A percentile compares a stretch with the other conserved stretches of the same genome.
phyloP scores from a whole-genome alignment of 2,888 invertebrate genomes.

The Drosophila mimetica region DNA sequence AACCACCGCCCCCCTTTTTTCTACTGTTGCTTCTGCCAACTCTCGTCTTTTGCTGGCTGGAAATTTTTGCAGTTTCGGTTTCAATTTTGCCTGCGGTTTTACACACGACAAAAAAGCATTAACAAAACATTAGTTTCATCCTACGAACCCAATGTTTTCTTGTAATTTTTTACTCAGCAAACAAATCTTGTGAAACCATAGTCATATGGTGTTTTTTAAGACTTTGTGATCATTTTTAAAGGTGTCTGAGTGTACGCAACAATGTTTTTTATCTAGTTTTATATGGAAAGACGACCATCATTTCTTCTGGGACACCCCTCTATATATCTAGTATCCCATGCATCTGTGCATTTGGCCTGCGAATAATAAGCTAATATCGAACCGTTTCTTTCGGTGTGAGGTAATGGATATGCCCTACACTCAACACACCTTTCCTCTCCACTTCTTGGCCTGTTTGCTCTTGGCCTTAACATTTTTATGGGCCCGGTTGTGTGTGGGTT shows the following conservation, averaged over 20 bases:
- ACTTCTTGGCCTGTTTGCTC: conserved; percentile 9
- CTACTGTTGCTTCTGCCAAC: conserved; percentile 19
- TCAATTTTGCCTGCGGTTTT: conserved; percentile 27
- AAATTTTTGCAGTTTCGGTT: conserved; percentile 29
- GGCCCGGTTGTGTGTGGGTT: conserved; percentile 36
- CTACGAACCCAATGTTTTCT: background rate
- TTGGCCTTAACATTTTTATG: conserved; percentile 41
- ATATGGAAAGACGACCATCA: too few relatives aligned
- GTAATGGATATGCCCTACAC: conserved; percentile 5
- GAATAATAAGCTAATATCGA: background rate
- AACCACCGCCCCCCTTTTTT: background rate
- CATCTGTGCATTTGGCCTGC: background rate
- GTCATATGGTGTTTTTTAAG: too few relatives aligned
- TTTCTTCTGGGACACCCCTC: too few relatives aligned
- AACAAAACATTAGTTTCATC: background rate
- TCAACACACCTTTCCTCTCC: background rate
- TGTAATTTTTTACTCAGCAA: background rate
- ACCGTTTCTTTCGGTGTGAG: background rate
- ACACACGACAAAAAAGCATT: conserved; percentile 4
- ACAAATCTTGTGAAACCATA: background rate
- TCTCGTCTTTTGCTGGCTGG: conserved; percentile 5
- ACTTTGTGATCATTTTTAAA: background rate
- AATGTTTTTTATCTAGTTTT: too few relatives aligned
- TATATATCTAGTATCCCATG: too few relatives aligned
- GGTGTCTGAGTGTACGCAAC: background rate